Evolutionary conservation across 1,140 invertebrate species (phyloP), one percentile per base, ranked within the genome.

Genomic region (Lordiphosa stackelbergi): DNA sequence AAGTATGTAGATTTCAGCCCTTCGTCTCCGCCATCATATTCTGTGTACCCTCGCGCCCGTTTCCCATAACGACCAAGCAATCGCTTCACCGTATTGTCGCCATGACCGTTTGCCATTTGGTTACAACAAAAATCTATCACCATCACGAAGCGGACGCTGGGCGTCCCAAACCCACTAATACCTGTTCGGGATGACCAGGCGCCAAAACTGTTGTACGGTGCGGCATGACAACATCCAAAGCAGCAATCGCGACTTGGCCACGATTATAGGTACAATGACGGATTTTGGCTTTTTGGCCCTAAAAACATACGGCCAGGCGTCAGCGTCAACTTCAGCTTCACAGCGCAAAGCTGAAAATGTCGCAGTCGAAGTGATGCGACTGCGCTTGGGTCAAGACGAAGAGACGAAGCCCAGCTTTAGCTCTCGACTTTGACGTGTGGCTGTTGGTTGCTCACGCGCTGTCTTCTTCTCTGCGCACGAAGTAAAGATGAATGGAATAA

Each of bases 231-330:
- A 75, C 48, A 53, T 70, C 66, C 46, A 49, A 53, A 53, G 66
- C 65, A 22, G 57, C 22, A 47, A 53, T 52, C 28, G 41, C 43
- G 28, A 59, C 62, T 58, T 31, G 64, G 64, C 63, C 65, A 49
- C 51, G 66, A 75, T 61, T 73, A 72, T 65, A 66, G 74, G 70
- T 81, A 70, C 74, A 81, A 79, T 79, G 74, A 79, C 74, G 75
- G 66, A 79, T 79, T 79, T 79, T 75, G 75, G 73, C 75, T 81
- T 69, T 79, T 75, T 66, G 66, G 74, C 74, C 74, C 74, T 79
- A 79, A 79, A 81, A 81, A 56, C 75, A 46, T 38, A 49, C 45
- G 42, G 38, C 12, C 66, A 81, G 75, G 74, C 70, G 71, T 24
- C 22, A 24, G 28, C 28, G 28, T 31, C 28, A 8, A 7, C 28